These are phyloP conservation scores for Cottus gobio DNA, from an alignment of 2,113 vertebrate species.

Conservation along the genomic window DNA sequence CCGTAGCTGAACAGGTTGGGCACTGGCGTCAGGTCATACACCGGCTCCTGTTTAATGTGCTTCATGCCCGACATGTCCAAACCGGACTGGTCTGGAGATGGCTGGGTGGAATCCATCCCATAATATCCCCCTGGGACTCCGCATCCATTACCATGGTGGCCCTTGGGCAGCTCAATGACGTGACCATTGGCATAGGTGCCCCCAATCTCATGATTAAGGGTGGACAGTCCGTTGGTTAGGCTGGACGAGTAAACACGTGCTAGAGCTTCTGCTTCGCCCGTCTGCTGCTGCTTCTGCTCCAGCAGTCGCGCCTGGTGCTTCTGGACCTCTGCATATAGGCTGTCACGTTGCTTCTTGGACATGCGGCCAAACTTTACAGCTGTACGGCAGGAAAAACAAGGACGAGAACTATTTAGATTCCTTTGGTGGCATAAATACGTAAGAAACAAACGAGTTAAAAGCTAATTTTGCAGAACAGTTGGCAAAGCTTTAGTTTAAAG, in stretches of 20 bases:
- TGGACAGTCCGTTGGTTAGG: slow-evolving; percentile 91
- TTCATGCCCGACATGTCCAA: slow-evolving; percentile 99
- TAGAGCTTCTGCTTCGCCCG: slow-evolving; percentile 93
- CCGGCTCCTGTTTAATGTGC: slow-evolving; percentile 99
- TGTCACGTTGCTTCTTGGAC: slow-evolving; percentile 99
- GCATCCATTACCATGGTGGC: slow-evolving; percentile 76
- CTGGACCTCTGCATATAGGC: slow-evolving; percentile 97
- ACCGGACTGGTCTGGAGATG: slow-evolving; percentile 97
- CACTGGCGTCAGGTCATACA: slow-evolving; percentile 97
- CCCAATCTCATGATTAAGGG: slow-evolving; percentile 90
- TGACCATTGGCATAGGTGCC: slow-evolving; percentile 94
- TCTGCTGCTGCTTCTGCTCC: slow-evolving; percentile 96
- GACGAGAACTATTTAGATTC: background rate
- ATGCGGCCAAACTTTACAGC: slow-evolving; percentile 99
- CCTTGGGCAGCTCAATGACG: slow-evolving; percentile 94
- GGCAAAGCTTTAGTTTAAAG: background rate
- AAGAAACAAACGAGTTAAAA: background rate
- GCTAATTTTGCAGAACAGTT: background rate
- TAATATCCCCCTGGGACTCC: slow-evolving; percentile 86
- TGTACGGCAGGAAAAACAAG: slow-evolving; percentile 59
- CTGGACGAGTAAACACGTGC: slow-evolving; percentile 92
- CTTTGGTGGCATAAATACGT: background rate
- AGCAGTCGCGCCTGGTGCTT: slow-evolving; percentile 97
- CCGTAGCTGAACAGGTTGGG: slow-evolving; percentile 98
- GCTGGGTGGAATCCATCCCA: slow-evolving; percentile 94